phyloP scores from a whole-genome alignment of 2,888 invertebrate genomes.

The Diarsia mendica region DNA sequence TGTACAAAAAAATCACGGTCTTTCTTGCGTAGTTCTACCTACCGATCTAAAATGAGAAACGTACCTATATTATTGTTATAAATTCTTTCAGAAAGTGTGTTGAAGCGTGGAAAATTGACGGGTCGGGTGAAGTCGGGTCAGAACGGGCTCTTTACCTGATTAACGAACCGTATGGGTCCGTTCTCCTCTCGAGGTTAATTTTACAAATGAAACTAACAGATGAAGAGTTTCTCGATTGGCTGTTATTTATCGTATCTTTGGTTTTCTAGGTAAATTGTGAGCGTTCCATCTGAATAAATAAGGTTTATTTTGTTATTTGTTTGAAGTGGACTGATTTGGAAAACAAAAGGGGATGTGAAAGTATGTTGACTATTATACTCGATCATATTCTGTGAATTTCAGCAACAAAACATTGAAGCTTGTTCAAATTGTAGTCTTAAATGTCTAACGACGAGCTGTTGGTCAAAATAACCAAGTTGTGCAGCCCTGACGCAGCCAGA shows the following conservation, averaged over 20 bases:
- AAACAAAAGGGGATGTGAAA: background rate
- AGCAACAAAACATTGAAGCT: background rate
- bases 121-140: conserved; percentile 47
- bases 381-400: background rate
- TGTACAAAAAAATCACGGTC: background rate
- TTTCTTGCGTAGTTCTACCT: conserved; percentile 4
- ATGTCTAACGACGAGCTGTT: background rate
- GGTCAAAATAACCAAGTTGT: no score
- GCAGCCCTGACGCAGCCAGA: no score
- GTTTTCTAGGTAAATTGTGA: conserved; percentile 10
- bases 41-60: conserved; percentile 22
- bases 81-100: conserved; percentile 53
- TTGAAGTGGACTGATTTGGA: background rate
- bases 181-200: conserved; percentile 47
- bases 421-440: background rate
- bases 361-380: background rate
- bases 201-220: conserved; percentile 53
- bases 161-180: conserved; percentile 51
- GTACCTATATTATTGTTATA: conserved; percentile 52
- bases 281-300: conserved; percentile 18
- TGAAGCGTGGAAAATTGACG: conserved; percentile 70
- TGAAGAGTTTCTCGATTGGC: conserved; percentile 36
- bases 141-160: conserved; percentile 49
- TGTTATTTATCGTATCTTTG: conserved; percentile 40
- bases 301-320: background rate